These are phyloP conservation scores for Busseola fusca DNA, from an alignment of 2,888 invertebrate genomes.

Conservation along the genomic window DNA sequence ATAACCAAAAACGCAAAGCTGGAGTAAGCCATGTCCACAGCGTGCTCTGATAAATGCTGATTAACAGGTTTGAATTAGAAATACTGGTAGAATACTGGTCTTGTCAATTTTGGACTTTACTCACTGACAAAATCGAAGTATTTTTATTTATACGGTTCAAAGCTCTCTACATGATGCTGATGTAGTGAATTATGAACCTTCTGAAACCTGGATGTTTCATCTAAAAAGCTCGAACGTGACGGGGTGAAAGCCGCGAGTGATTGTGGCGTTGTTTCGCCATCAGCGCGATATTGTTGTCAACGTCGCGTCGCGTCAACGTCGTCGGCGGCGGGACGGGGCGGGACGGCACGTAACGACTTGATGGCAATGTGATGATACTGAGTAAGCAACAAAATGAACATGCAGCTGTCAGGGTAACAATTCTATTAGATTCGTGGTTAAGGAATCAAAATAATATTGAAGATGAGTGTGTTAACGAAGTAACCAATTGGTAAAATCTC, in stretches of 20 bases:
- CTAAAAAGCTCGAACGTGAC: conserved; percentile 4
- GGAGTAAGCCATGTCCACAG: neutral
- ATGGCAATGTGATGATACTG: conserved; percentile 40
- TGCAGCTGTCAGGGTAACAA: neutral
- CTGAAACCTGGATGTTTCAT: conserved; percentile 4
- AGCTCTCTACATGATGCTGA: neutral
- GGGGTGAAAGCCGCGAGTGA: conserved; percentile 22
- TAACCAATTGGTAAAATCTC: neutral
- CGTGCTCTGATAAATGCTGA: neutral
- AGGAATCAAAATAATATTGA: too few species aligned
- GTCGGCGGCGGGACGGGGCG: neutral
- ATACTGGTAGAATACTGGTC: neutral
- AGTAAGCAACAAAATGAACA: conserved; percentile 26
- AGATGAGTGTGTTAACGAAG: neutral
- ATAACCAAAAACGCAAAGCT: neutral
- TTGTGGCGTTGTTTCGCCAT: conserved; percentile 44
- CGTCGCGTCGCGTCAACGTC: conserved; percentile 12
- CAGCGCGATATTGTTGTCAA: conserved; percentile 49
- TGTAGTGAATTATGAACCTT: conserved; percentile 15
- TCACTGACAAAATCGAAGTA: neutral
- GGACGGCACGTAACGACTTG: conserved; percentile 18
- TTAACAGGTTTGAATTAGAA: neutral
- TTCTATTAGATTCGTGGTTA: neutral
- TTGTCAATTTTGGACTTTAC: neutral
- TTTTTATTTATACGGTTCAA: neutral